phyloP scores from a whole-genome alignment of 30 jellyfish, hydroid and myxozoan genomes.

The Pelagia noctiluca region DNA sequence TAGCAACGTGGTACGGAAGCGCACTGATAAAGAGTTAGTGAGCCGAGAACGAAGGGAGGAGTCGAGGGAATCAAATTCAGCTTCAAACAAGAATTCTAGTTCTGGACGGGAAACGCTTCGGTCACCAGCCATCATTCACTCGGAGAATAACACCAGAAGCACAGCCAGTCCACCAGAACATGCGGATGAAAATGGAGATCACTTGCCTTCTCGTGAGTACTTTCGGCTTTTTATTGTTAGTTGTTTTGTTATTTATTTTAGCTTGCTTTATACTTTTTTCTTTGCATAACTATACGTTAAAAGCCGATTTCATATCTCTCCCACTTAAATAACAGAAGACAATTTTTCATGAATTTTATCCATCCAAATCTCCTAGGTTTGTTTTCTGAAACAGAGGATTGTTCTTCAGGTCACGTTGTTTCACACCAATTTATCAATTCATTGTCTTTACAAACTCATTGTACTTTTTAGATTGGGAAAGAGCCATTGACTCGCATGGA shows the following conservation, averaged over 20 bases:
- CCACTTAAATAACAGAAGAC: neutral
- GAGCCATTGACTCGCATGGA: conserved; percentile 95
- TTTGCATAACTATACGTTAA: neutral
- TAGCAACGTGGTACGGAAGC: neutral
- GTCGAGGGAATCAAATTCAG: neutral
- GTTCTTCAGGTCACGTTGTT: neutral
- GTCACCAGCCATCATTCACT: conserved; percentile 17
- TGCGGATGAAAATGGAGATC: conserved; percentile 38
- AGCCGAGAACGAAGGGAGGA: neutral
- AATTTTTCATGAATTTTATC: neutral
- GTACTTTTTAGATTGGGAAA: conserved; percentile 84
- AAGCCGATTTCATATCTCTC: too few species aligned
- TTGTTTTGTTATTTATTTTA: neutral
- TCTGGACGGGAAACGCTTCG: neutral
- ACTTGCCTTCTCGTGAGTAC: conserved; percentile 65
- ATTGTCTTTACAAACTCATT: neutral
- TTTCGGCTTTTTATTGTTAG: neutral
- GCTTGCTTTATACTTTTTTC: neutral
- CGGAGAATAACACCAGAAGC: conserved; percentile 36
- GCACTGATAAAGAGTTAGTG: neutral
- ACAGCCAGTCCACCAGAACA: neutral
- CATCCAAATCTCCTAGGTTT: neutral
- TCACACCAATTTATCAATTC: neutral
- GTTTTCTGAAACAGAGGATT: neutral
- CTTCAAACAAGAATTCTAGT: neutral